These are phyloP conservation scores for Gandaritis pyraliata DNA, from an alignment of 2,888 invertebrate genomes.

Conservation along the genomic window DNA sequence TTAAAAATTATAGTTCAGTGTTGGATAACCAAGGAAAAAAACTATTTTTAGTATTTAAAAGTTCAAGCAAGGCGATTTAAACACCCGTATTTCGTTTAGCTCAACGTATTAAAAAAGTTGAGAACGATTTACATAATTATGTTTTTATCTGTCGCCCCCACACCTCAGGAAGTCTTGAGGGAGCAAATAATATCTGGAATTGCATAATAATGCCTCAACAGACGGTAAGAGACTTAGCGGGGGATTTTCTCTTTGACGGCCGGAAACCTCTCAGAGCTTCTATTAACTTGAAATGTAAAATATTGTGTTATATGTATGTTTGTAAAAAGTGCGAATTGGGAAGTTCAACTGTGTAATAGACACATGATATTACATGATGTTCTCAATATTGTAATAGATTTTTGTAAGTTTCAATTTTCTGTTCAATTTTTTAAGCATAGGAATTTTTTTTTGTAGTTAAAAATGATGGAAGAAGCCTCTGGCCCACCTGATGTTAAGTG, in stretches of 20 bases:
- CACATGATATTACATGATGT: no score
- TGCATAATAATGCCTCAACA: slow-evolving; percentile 31
- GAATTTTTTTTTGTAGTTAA: no score
- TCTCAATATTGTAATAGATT: no score
- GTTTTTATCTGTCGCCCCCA: slow-evolving; percentile 39
- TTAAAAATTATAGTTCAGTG: no score
- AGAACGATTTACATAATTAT: slow-evolving; percentile 40
- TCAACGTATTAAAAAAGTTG: slow-evolving; percentile 27
- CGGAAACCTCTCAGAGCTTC: slow-evolving; percentile 16
- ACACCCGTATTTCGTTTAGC: slow-evolving; percentile 8
- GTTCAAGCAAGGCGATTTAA: not conserved
- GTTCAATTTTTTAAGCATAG: no score
- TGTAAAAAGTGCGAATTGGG: slow-evolving; percentile 5
- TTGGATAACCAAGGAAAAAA: not conserved
- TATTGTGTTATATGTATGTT: slow-evolving; percentile 7
- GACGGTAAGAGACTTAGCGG: slow-evolving; percentile 26
- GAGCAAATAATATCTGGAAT: slow-evolving; percentile 34
- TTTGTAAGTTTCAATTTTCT: no score
- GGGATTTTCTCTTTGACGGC: slow-evolving; percentile 32
- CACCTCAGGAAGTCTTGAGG: slow-evolving; percentile 24
- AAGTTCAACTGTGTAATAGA: not conserved
- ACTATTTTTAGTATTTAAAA: not conserved
- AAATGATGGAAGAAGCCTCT: no score
- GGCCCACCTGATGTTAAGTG: no score
- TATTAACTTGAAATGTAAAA: slow-evolving; percentile 23